phyloP scores from a whole-genome alignment of 2,888 invertebrate genomes.

The Sarcophaga caerulescens region DNA sequence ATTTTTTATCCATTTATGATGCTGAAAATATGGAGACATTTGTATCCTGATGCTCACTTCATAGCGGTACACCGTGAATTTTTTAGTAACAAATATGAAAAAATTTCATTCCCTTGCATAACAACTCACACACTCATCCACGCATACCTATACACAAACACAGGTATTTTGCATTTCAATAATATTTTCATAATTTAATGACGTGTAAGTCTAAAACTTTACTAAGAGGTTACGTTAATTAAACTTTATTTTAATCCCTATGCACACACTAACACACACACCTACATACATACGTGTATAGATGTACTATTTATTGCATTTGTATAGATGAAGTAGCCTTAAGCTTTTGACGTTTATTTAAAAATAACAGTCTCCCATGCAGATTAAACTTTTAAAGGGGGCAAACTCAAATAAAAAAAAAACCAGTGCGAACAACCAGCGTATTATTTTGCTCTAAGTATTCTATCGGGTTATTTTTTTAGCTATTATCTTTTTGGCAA shows the following conservation, averaged over 20 bases:
- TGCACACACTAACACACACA: conserved; percentile 20
- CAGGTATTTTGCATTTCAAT: no score
- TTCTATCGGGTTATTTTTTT: no score
- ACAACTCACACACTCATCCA: background rate
- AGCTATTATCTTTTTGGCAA: no score
- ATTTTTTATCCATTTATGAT: no score
- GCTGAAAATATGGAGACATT: no score
- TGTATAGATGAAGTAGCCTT: conserved; percentile 45
- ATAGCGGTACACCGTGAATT: no score
- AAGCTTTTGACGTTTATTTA: conserved; percentile 46
- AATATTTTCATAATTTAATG: background rate
- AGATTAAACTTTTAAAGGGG: background rate
- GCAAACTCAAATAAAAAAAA: no score
- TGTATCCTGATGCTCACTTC: no score
- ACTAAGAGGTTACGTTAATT: conserved; percentile 55
- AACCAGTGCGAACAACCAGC: no score
- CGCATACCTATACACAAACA: background rate
- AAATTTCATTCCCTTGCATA: conserved; percentile 13
- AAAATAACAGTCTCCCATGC: background rate
- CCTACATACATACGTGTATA: background rate
- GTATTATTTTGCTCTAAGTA: no score
- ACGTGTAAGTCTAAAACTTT: conserved; percentile 42
- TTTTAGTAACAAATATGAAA: conserved; percentile 4
- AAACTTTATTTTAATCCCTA: conserved; percentile 47
- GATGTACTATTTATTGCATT: background rate